phyloP scores from a whole-genome alignment of 2,797 vertebrate species.

The Acanthornis magna region DNA sequence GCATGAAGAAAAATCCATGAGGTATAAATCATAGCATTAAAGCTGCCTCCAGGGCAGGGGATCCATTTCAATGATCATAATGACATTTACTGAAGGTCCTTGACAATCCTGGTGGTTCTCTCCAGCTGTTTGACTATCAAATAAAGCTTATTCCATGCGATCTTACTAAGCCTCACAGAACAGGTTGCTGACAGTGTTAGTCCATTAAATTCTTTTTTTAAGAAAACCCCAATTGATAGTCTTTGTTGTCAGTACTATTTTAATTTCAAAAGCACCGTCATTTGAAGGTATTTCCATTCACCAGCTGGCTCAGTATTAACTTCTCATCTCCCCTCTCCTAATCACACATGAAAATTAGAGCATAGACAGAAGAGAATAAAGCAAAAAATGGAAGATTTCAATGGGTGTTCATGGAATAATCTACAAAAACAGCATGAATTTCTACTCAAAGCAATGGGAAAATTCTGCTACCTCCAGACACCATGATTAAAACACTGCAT shows the following conservation, averaged over 20 bases:
- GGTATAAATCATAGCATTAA: neutral
- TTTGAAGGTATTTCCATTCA: slow-evolving; percentile 25
- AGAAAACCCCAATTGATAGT: neutral
- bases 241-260: neutral
- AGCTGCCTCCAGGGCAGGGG: neutral
- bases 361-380: neutral
- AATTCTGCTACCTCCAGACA: slow-evolving; percentile 2
- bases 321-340: neutral
- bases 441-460: neutral
- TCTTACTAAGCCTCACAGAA: neutral
- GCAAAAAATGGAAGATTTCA: neutral
- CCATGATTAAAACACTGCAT: slow-evolving; percentile 49
- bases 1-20: neutral
- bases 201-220: neutral
- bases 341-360: neutral
- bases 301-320: neutral
- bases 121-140: neutral
- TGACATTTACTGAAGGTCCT: neutral
- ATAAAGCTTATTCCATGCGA: neutral
- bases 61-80: neutral
- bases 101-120: neutral
- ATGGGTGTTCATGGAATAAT: neutral
- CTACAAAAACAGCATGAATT: slow-evolving; percentile 30
- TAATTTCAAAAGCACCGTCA: neutral
- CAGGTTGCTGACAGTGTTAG: neutral